A percentile compares a stretch with the other conserved stretches of the same genome.
Conservation (phyloP, 1,140 invertebrate species). For the Diabrotica virgifera region DNA sequence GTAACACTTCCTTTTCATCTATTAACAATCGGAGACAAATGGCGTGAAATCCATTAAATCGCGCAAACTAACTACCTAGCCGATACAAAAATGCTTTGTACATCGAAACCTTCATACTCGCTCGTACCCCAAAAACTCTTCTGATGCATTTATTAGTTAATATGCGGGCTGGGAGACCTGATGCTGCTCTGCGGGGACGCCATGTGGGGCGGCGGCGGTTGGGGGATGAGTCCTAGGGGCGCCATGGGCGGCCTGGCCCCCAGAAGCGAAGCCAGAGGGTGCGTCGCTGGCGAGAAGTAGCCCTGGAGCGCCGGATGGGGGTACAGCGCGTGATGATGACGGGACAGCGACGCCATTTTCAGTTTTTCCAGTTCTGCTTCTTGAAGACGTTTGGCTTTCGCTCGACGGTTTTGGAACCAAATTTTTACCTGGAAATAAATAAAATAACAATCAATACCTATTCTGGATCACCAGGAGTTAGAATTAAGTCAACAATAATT, state of each 20-base stretch:
- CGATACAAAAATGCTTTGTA: no score
- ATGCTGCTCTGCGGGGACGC: slow-evolving; percentile 38
- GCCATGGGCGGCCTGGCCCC: slow-evolving; percentile 43
- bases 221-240: slow-evolving; percentile 39
- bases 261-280: slow-evolving; percentile 45
- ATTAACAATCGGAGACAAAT: no score
- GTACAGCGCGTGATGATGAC: slow-evolving; percentile 44
- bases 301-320: slow-evolving; percentile 47
- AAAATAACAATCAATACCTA: neutral
- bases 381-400: slow-evolving; percentile 91
- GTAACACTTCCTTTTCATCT: no score
- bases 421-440: slow-evolving; percentile 80
- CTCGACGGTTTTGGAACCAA: slow-evolving; percentile 96
- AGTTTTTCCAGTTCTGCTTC: slow-evolving; percentile 89
- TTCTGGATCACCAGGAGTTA: no score
- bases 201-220: slow-evolving; percentile 35
- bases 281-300: slow-evolving; percentile 44
- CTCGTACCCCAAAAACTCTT: no score
- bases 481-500: slow-evolving; percentile 6
- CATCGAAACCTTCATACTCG: no score
- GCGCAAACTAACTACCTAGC: no score
- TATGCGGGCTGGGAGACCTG: slow-evolving; percentile 41
- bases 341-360: slow-evolving; percentile 47
- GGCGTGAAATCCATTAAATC: no score
- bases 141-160: neutral